A percentile compares a stretch with the other conserved stretches of the same genome.
These are phyloP conservation scores for Willisornis vidua DNA, from an alignment of 2,113 vertebrate genomes.

Conservation along the genomic window DNA sequence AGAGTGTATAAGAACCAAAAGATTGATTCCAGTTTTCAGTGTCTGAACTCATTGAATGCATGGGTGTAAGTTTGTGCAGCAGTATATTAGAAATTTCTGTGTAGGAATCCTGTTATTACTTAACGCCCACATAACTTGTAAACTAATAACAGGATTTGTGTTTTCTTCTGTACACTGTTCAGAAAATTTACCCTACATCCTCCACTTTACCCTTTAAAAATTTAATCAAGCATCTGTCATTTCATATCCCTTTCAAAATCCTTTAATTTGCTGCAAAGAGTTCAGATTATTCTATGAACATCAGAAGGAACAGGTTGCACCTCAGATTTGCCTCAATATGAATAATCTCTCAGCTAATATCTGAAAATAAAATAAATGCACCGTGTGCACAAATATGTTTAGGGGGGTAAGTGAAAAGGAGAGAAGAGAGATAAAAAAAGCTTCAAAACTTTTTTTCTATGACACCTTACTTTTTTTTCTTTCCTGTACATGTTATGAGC, in stretches of 20 bases:
- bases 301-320: not conserved
- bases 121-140: constrained; percentile 35
- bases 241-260: not conserved
- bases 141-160: constrained; percentile 45
- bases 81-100: constrained; percentile 11
- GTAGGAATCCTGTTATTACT: constrained; percentile 32
- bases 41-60: not conserved
- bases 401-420: not conserved
- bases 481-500: fast-evolving
- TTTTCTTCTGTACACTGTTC: constrained; percentile 15
- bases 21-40: not conserved
- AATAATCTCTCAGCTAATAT: not conserved
- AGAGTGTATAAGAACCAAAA: not conserved
- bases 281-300: not conserved
- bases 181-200: constrained; percentile 22
- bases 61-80: constrained; percentile 29
- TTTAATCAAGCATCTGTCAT: constrained; percentile 36
- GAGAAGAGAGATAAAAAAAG: not conserved
- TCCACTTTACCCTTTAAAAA: constrained; percentile 53
- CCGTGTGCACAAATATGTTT: not conserved
- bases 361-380: not conserved
- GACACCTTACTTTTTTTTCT: not conserved
- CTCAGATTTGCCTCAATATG: not conserved
- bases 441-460: not conserved
- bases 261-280: not conserved